A percentile compares a stretch with the other conserved stretches of the same genome.
phyloP scores from a whole-genome alignment of 2,113 vertebrate genomes.

The Melozone crissalis region DNA sequence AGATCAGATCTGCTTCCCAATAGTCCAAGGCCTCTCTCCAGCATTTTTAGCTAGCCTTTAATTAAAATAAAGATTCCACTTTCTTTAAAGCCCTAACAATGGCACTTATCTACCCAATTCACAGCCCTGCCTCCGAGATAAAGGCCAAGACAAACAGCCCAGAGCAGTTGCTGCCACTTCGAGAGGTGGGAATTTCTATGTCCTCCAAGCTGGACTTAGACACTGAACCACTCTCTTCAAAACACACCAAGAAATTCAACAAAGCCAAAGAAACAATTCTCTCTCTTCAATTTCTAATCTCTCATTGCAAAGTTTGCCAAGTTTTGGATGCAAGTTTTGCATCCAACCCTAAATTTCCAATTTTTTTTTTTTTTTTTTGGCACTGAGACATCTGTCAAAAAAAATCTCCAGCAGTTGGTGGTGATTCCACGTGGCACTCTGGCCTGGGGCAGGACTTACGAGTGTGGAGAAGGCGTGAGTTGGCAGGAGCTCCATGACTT shows the following conservation, averaged over 20 bases:
- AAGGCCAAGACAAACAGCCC: background rate
- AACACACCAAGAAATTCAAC: background rate
- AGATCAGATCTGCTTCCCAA: background rate
- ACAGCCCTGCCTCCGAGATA: background rate
- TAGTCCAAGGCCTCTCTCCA: background rate
- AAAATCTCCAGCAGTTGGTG: background rate
- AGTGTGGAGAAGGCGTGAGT: slow-evolving; percentile 94
- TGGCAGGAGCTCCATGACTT: slow-evolving; percentile 98
- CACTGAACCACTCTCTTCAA: background rate
- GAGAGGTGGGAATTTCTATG: background rate
- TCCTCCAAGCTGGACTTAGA: background rate
- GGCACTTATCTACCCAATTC: background rate
- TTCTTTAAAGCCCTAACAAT: background rate
- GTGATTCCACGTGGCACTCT: background rate
- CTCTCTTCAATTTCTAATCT: background rate
- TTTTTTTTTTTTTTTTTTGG: background rate
- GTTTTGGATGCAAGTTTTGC: background rate
- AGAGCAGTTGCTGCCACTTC: background rate
- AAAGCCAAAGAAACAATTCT: background rate
- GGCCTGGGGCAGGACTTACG: slow-evolving; percentile 71
- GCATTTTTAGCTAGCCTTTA: background rate
- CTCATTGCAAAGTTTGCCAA: background rate
- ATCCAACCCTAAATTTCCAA: background rate
- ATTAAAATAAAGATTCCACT: background rate
- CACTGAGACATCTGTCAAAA: background rate